Evolutionary conservation across 2,888 invertebrate species (phyloP), one percentile per base, ranked within the genome.

Genomic region (Meandrusa payeni): DNA sequence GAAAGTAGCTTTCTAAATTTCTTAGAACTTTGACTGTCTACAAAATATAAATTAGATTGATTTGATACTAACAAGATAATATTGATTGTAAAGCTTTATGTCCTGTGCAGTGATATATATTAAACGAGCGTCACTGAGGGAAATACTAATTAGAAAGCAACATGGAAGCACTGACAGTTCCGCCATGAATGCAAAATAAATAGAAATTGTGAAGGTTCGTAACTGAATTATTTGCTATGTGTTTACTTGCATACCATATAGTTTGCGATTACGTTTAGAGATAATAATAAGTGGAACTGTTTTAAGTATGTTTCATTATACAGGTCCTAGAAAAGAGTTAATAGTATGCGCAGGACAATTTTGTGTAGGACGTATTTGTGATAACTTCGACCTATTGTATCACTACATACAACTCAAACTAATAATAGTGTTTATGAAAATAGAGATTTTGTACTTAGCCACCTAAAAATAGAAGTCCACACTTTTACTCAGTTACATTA

Each of bases 181-280:
- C 88, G 88, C 88, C 88, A 88, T 88, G 88, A 88, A 88, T 85
- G 87, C 88, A 87, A 87, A 87, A 87, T 87, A 88, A 88, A 88
- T 88, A 88, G 79, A 82, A 82, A 85, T 78, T 85, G 70, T 69
- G 70, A 73, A 85, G 86, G 83, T 85, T 69, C 57, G 41, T 46
- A 53, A 50, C 38, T 40, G 46, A 31, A 39, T 50, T 51, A 31
- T 51, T 38, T 39, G 24, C 24, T 19, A 28, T 26, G 33, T 23
- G 32, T 41, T 27, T 37, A 42, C 13, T 6, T 36, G 13, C 13
- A 36, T 41, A 11, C 15, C 12, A 12, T 15, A 9, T 9, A 37
- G 3, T 27, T 27, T 2, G 19, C 10, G 11, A 10, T 27, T 11
- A 15, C 2, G 11, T 11, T 10, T 32, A 20, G n/a, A 3, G n/a